Conservation (phyloP, 2,888 invertebrate species). For the Tortrix viridana region DNA sequence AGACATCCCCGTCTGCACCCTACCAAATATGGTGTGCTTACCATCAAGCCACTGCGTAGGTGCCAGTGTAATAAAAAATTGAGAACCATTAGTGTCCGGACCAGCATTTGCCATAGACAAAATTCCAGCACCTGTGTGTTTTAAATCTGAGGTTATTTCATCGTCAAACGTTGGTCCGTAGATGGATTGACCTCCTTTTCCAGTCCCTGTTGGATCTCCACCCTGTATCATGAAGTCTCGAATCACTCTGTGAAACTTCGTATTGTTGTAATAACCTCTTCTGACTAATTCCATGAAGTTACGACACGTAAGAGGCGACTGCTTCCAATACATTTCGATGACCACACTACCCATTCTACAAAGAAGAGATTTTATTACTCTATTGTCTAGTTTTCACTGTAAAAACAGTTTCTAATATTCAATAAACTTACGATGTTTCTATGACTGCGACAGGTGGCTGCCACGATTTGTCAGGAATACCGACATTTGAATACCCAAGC, state of each 20-base stretch:
- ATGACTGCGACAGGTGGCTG: constrained; percentile 92
- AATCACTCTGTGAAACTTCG: constrained; percentile 98
- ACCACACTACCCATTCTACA: constrained; percentile 95
- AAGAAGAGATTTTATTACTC: neutral
- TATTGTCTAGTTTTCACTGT: too few relatives aligned
- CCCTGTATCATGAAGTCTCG: constrained; percentile 97
- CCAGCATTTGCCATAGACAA: constrained; percentile 99
- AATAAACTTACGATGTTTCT: constrained; percentile 90
- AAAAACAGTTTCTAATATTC: too few relatives aligned
- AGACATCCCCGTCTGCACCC: constrained; percentile 94
- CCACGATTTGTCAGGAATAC: constrained; percentile 95
- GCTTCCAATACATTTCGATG: constrained; percentile 99
- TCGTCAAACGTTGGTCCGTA: constrained; percentile 98
- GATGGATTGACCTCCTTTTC: constrained; percentile 97
- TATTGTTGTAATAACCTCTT: constrained; percentile 97
- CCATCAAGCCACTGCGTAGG: constrained; percentile 99
- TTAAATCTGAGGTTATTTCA: constrained; percentile 96
- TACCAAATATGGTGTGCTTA: constrained; percentile 98
- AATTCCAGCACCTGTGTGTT: constrained; percentile 96
- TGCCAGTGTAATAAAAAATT: constrained; percentile 98
- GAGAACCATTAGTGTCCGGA: constrained; percentile 98
- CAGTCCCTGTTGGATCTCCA: constrained; percentile 98
- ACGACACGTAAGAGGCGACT: constrained; percentile 97
- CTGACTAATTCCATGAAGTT: constrained; percentile 98
- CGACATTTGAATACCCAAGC: constrained; percentile 84